phyloP scores from a whole-genome alignment of 2,797 vertebrate species.

The Loris lydekkerianus region DNA sequence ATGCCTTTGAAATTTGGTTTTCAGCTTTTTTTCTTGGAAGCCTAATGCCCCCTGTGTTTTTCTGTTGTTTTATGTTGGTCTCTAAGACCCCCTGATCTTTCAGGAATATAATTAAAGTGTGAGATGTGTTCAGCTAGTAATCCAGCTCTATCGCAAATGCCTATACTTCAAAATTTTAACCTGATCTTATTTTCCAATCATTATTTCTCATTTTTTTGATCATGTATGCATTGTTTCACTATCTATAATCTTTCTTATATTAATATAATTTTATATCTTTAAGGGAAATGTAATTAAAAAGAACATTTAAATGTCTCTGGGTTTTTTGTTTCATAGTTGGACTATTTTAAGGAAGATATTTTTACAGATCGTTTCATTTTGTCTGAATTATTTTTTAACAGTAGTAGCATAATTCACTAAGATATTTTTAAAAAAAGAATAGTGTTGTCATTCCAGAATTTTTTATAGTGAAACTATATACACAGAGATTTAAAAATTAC shows the following conservation, averaged over 20 bases:
- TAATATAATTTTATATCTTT: conserved; percentile 51
- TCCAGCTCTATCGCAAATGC: neutral
- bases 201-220: neutral
- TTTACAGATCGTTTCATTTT: conserved; percentile 2
- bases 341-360: conserved; percentile 39
- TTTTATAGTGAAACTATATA: neutral
- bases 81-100: neutral
- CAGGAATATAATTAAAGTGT: neutral
- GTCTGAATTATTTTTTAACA: conserved; percentile 1
- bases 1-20: neutral
- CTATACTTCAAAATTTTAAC: neutral
- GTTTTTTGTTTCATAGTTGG: neutral
- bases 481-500: neutral
- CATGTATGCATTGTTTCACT: neutral
- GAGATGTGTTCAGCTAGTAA: neutral
- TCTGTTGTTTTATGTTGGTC: neutral
- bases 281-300: neutral
- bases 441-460: neutral
- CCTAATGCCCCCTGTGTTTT: neutral
- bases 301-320: neutral
- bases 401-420: neutral
- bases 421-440: conserved; percentile 21
- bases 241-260: neutral
- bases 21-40: neutral
- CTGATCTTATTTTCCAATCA: conserved; percentile 25